phyloP scores from a whole-genome alignment of 2,888 invertebrate genomes.

The Oasisia sp. region DNA sequence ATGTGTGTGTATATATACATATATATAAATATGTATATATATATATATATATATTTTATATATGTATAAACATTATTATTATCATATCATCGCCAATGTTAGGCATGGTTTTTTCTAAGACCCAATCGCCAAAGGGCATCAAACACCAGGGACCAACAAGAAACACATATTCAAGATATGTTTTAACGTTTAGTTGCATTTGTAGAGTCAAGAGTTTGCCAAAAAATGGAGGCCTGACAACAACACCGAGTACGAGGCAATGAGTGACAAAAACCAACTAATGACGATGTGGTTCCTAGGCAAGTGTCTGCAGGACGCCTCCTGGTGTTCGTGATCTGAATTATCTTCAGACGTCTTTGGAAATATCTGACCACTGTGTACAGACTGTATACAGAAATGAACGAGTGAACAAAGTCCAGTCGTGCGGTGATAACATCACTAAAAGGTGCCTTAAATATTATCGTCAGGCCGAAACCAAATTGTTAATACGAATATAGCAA shows the following conservation, averaged over 20 bases:
- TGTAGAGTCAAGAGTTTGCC: conserved; percentile 51
- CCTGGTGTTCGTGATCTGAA: conserved; percentile 76
- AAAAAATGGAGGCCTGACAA: conserved; percentile 44
- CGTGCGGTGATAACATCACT: background rate
- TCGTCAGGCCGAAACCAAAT: background rate
- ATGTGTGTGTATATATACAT: no score
- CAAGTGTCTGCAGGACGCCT: conserved; percentile 82
- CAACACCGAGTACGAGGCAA: conserved; percentile 63
- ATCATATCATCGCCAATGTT: no score
- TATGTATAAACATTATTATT: no score
- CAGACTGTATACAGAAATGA: background rate
- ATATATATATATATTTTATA: no score
- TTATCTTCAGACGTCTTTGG: background rate
- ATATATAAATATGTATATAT: no score
- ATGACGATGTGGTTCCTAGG: conserved; percentile 88
- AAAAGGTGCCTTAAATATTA: background rate
- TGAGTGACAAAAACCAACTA: conserved; percentile 78
- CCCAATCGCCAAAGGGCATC: no score
- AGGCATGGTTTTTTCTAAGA: no score
- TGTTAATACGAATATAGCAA: background rate
- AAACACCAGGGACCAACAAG: no score
- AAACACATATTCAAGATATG: no score
- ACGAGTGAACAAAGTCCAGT: background rate
- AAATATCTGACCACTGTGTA: background rate
- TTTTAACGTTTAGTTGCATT: conserved; percentile 31